Conservation (phyloP, 1,140 invertebrate genomes). For the Dolichoris vasculosae region DNA sequence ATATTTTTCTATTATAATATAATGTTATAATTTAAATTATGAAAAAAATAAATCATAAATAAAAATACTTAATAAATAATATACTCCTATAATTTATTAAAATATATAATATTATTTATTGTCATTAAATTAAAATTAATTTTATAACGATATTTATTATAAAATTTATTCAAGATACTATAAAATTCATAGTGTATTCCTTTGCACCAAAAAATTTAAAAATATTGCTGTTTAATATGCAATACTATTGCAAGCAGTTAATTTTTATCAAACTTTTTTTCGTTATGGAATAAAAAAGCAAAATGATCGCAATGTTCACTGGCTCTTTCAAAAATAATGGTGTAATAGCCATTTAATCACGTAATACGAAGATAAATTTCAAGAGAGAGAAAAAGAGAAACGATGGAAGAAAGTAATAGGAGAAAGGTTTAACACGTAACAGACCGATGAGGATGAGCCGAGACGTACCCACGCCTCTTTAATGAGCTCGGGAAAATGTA, state of each 20-base stretch:
- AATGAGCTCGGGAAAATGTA: constrained; percentile 51
- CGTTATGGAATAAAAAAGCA: background rate
- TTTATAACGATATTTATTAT: too few relatives aligned
- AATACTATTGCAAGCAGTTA: background rate
- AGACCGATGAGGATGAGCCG: constrained; percentile 47
- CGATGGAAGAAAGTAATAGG: constrained; percentile 49
- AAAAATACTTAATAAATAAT: too few relatives aligned
- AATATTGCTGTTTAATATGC: too few relatives aligned
- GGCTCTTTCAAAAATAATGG: background rate
- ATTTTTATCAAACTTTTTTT: background rate
- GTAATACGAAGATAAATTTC: background rate
- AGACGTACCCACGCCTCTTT: constrained; percentile 54
- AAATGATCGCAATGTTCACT: background rate
- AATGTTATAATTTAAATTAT: too few relatives aligned
- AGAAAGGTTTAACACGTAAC: constrained; percentile 51
- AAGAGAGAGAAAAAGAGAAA: background rate
- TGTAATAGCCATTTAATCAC: background rate
- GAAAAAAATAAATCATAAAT: too few relatives aligned
- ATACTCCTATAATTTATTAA: too few relatives aligned
- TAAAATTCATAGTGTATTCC: too few relatives aligned
- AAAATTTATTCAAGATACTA: too few relatives aligned
- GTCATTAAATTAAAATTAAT: too few relatives aligned
- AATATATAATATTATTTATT: too few relatives aligned
- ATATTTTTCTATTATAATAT: too few relatives aligned
- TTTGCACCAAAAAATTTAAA: too few relatives aligned